Base-by-base conservation (phyloP, 2,113 vertebrate species). In the Dromas ardeola region DNA sequence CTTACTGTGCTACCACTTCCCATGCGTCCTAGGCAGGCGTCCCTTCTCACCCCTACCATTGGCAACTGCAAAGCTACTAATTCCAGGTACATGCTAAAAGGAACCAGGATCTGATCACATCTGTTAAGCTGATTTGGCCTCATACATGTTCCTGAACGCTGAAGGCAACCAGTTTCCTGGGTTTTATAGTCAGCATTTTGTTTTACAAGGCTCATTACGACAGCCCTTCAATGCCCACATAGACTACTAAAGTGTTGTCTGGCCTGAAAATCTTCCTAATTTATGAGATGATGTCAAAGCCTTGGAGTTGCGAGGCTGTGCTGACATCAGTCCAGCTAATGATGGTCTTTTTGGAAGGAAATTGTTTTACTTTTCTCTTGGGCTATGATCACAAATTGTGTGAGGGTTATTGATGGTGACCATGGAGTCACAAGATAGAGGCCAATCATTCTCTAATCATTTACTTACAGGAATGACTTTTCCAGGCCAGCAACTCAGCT, bases 271-370 rank as follows among this genome's bases (percentile, higher is more conserved):
- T 73, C 72, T 32, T 82, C 71, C 52, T 72, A 21, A 93, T 94
- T 90, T 81, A 93, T 55, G 38, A 78, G 76, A 42, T 59, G 17
- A 47, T 77, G 65, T 66, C 80, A 93, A 81, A 90, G 62, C n/a
- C 53, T 66, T 88, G 59, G 56, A 65, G 45, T 11, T 71, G 40
- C 40, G 52, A 88, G 62, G 73, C 66, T 86, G 53, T 85, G 71
- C 78, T 97, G 93, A 88, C 81, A 93, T 67, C 73, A 93, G 62
- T 42, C 92, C 85, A 85, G 65, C 45, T 91, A 91, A 76, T 19
- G 32, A 95, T 73, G 74, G 81, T 27, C 29, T 85, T 87, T 84
- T 77, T 56, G 66, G 91, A 91, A 85, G 71, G 91, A 70, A 94
- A 61, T 61, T 59, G 15, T 58, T 81, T 74, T 81, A 70, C n/a